Percentiles rank a stretch among this genome's conserved stretches.
Evolutionary conservation across 2,113 vertebrate genomes (phyloP).

Genomic region (Anolis carolinensis): DNA sequence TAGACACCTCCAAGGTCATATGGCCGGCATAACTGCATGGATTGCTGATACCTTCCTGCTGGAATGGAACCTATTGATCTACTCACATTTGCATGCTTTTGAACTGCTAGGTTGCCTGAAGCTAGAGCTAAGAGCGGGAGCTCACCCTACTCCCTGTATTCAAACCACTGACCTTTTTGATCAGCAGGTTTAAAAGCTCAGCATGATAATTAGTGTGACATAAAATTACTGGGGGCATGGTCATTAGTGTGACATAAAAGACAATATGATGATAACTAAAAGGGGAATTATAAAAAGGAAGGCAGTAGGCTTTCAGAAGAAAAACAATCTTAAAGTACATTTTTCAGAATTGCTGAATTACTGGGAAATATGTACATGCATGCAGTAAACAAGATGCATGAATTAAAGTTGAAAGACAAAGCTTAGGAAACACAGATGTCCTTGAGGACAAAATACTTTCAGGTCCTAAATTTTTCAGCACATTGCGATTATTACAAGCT

Average conservation of each 20-base stretch:
- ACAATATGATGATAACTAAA: constrained; percentile 46
- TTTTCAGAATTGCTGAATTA: constrained; percentile 37
- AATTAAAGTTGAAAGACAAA: neutral
- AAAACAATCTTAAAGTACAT: constrained; percentile 35
- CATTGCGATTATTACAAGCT: neutral
- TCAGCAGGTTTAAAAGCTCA: too few species aligned
- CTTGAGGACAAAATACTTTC: neutral
- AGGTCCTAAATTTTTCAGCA: neutral
- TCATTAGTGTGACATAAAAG: constrained; percentile 51
- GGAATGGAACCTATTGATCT: too few species aligned
- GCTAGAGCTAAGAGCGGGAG: too few species aligned
- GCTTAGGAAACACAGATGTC: neutral
- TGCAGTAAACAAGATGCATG: neutral
- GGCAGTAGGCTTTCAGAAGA: constrained; percentile 53
- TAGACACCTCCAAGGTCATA: too few species aligned
- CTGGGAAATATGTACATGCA: neutral
- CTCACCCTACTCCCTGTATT: too few species aligned
- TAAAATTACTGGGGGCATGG: too few species aligned
- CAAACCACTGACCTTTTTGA: too few species aligned
- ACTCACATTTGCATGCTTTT: too few species aligned
- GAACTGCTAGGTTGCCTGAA: too few species aligned
- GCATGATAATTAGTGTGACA: too few species aligned
- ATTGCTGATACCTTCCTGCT: too few species aligned
- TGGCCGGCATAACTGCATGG: too few species aligned
- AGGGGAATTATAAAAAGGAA: constrained; percentile 51